phyloP scores from a whole-genome alignment of 2,888 invertebrate species.

The Apocheima hispidaria region DNA sequence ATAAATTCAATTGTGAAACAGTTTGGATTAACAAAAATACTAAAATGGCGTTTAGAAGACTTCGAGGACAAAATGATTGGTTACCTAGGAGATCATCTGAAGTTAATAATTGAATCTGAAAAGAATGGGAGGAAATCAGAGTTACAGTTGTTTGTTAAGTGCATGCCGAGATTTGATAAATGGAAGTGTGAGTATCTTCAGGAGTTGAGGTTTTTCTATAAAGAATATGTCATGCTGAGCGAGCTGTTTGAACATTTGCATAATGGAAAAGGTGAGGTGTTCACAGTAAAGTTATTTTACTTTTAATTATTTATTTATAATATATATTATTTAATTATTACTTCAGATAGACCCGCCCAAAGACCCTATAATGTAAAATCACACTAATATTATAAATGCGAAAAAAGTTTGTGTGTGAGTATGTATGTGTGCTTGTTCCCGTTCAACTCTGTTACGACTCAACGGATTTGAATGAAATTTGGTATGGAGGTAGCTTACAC shows the following conservation, averaged over 20 bases:
- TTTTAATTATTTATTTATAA: no score
- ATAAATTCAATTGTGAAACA: conserved; percentile 57
- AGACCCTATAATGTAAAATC: no score
- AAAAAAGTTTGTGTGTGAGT: no score
- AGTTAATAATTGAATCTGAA: conserved; percentile 58
- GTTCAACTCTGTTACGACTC: no score
- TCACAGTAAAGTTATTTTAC: not conserved
- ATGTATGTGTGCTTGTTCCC: no score
- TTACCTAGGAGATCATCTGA: conserved; percentile 74
- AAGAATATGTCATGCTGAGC: conserved; percentile 70
- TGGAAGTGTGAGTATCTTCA: conserved; percentile 74
- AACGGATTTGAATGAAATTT: no score
- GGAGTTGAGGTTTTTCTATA: conserved; percentile 66
- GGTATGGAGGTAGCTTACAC: no score
- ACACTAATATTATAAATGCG: no score
- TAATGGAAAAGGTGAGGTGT: conserved; percentile 58
- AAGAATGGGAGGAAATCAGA: conserved; percentile 44
- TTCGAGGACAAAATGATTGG: conserved; percentile 69
- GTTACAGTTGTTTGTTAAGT: conserved; percentile 86
- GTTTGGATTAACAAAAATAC: conserved; percentile 50
- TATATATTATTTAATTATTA: no score
- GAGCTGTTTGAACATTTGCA: conserved; percentile 65
- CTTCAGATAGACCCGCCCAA: no score
- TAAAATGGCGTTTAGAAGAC: conserved; percentile 60
- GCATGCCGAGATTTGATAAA: conserved; percentile 81